Percentiles rank a stretch among this genome's conserved stretches.
These are phyloP conservation scores for Cheilosia impressa DNA, from an alignment of 2,888 invertebrate genomes.

Conservation along the genomic window DNA sequence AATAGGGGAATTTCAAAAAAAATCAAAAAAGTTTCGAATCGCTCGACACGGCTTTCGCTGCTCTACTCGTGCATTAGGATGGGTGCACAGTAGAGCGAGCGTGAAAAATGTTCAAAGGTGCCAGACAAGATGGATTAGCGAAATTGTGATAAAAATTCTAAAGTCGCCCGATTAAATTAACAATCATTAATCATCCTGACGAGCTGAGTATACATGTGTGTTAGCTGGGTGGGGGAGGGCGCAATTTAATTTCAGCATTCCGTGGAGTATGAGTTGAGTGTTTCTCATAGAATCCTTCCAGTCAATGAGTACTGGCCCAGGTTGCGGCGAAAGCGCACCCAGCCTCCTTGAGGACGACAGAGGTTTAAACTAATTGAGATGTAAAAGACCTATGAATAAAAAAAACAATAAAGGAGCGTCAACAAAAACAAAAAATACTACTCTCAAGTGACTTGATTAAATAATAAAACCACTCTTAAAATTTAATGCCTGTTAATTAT, in stretches of 20 bases:
- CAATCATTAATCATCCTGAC: conserved; percentile 72
- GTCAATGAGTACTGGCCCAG: conserved; percentile 19
- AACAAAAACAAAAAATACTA: conserved; percentile 41
- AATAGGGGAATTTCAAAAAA: conserved; percentile 28
- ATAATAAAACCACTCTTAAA: conserved; percentile 74
- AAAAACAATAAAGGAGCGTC: conserved; percentile 19
- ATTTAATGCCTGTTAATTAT: conserved; percentile 75
- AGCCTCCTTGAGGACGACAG: conserved; percentile 23
- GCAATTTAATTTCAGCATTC: conserved; percentile 65
- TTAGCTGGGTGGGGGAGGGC: conserved; percentile 2
- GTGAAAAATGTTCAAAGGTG: conserved; percentile 70
- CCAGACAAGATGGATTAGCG: conserved; percentile 74
- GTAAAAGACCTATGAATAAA: conserved; percentile 67
- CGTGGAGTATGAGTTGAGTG: conserved; percentile 42
- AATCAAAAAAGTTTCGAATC: neutral
- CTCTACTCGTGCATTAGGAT: neutral
- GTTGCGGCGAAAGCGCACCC: conserved; percentile 11
- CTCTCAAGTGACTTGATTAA: conserved; percentile 75
- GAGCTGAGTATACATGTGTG: conserved; percentile 20
- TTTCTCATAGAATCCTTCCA: neutral
- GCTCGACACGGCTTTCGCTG: neutral
- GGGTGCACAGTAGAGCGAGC: conserved; percentile 47
- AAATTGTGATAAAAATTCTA: conserved; percentile 74
- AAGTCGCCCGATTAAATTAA: conserved; percentile 75
- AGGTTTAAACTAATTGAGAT: conserved; percentile 71